Percentiles rank a stretch among this genome's conserved stretches.
Conservation (phyloP, 2,113 vertebrate genomes). For the Myotis brandtii region DNA sequence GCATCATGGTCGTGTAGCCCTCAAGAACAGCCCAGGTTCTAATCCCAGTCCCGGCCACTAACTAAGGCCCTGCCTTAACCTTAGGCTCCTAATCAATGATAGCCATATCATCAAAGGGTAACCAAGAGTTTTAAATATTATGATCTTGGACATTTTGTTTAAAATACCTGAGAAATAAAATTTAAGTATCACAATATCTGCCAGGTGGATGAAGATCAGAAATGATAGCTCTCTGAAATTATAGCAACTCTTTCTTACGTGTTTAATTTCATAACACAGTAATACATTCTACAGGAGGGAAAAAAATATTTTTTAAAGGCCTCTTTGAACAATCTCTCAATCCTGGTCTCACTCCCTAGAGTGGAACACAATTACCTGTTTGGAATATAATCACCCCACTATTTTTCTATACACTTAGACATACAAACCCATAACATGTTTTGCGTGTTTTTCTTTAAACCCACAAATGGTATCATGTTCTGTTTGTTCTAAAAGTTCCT, state of each 20-base stretch:
- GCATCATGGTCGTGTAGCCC: not conserved
- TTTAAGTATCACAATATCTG: not conserved
- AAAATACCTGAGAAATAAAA: not conserved
- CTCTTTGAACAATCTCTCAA: not conserved
- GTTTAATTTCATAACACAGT: constrained; percentile 10
- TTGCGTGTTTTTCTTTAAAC: not conserved
- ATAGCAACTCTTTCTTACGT: not conserved
- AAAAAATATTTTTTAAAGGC: not conserved
- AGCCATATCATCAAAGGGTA: not conserved
- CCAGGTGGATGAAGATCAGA: not conserved
- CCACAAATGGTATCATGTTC: constrained; percentile 7
- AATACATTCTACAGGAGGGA: not conserved
- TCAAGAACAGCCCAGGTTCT: not conserved
- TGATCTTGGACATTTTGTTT: not conserved
- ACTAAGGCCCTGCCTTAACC: not conserved
- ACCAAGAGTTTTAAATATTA: constrained; percentile 31
- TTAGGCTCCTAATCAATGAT: not conserved
- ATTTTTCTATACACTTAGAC: constrained; percentile 16
- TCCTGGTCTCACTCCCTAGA: not conserved
- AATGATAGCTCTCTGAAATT: constrained; percentile 29
- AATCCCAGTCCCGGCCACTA: not conserved
- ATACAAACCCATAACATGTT: not conserved
- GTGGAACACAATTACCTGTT: not conserved
- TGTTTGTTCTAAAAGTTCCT: not conserved
- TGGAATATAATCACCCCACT: not conserved